Base-by-base conservation (phyloP, 2,888 invertebrate species). In the Rhamphomyia laevipes region DNA sequence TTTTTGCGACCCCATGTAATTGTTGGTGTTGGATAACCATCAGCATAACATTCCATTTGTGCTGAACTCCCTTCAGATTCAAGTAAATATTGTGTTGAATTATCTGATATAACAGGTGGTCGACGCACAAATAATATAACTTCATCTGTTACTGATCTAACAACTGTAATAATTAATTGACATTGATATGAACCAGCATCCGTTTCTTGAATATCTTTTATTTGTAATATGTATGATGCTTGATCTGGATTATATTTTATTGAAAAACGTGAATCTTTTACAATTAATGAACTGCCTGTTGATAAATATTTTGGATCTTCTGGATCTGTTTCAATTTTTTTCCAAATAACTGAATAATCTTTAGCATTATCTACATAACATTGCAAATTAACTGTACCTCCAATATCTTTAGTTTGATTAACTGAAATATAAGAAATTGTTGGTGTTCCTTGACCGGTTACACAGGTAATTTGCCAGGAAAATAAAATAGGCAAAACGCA, bases 1-100 rank as follows among this genome's bases (percentile, higher is more conserved):
- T 92, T 92, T 67, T 93, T 92, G 47, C 92, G 78, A 56, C 92
- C 78, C 93, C 93, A 93, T 1, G 86, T 87, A 55, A 93, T 85
- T 65, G 82, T 80, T 30, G 93, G 92, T 1, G 73, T 69, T 16
- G 93, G 93, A 66, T 83, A 91, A 1, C 93, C 92, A 33, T 84
- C 84, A 4, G 92, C 87, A 62, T 89, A 91, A 63, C 92, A 93
- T 59, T 89, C 86, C 74, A 93, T 78, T 59, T 83, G 80, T 0
- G 89, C 85, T 45, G 77, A 73, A 67, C 59, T 66, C 33, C 71
- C 71, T 55, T 71, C 70, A 47, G 68, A 66, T 51, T 67, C 69
- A 35, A 73, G 68, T 55, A 67, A 58, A 47, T 91, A 87, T 54
- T 91, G 77, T 0, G 92, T 93, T 0, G 92, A 92, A 69, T 93